Percentiles rank a stretch among this genome's conserved stretches.
Conservation (phyloP, 2,797 vertebrate genomes). For the Bryconaethiops microstoma region DNA sequence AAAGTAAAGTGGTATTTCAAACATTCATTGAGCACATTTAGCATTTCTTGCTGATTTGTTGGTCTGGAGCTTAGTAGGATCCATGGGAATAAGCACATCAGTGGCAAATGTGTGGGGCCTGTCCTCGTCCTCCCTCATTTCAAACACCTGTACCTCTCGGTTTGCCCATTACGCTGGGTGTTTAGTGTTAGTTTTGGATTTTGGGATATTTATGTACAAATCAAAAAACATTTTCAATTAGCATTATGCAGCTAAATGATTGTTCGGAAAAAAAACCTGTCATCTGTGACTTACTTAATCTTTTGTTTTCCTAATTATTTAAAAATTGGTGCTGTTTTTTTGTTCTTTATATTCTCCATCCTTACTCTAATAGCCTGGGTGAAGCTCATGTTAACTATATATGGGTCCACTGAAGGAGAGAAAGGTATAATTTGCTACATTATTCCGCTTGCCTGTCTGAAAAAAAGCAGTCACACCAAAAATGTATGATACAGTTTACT, state of each 20-base stretch:
- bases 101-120: background rate
- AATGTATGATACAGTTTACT: no score
- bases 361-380: background rate
- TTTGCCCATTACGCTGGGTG: background rate
- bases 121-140: slow-evolving; percentile 16
- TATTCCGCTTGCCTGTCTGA: background rate
- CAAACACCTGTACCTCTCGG: background rate
- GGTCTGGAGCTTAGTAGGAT: background rate
- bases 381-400: background rate
- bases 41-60: background rate
- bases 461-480: no score
- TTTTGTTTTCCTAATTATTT: slow-evolving; percentile 10
- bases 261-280: background rate
- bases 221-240: background rate
- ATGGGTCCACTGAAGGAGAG: background rate
- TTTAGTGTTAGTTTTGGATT: background rate
- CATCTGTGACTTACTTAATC: background rate
- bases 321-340: slow-evolving; percentile 6
- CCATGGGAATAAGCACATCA: background rate
- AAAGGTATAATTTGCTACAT: background rate
- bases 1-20: background rate
- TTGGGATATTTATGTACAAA: background rate
- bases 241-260: slow-evolving; percentile 10
- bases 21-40: background rate
- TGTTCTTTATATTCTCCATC: background rate